Evolutionary conservation across 2,888 invertebrate species (phyloP), one percentile per base, ranked within the genome.

Genomic region (Lepas anatifera): DNA sequence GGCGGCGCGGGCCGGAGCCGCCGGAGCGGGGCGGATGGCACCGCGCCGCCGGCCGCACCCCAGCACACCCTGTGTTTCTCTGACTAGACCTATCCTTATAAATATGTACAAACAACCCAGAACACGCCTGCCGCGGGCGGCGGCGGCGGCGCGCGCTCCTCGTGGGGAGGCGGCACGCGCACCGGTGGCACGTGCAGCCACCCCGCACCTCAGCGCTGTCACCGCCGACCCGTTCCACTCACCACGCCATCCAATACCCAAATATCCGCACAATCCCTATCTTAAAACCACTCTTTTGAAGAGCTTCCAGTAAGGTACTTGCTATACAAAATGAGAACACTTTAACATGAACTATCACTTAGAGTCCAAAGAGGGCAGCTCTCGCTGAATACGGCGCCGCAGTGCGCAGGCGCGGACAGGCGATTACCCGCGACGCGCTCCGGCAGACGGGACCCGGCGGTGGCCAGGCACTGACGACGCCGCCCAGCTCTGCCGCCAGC

Each of bases 251-350:
- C 52, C 52, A 52, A 52, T 52, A 52, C 52, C 52, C 52, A 52
- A 52, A 52, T 52, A 52, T 52, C 52, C 52, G 52, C 52, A 29
- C 52, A 29, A 52, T 27, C 52, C 27, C 29, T n/a, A n/a, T n/a
- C n/a, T n/a, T n/a, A n/a, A n/a, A n/a, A 52, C 27, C 52, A 52
- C 52, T 52, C 52, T 52, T 52, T 52, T 52, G 52, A 52, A 52
- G 52, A 52, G 52, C 13, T 52, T 29, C 52, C 29, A 50, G 50
- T 52, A 52, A 52, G 52, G 52, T 52, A 52, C 52, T 52, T 52
- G 52, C 52, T 52, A 52, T 52, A 52, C 52, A 52, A 52, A 52
- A 52, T 52, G 52, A 52, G 52, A 52, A 52, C 52, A 52, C 52
- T 52, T 52, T 52, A 52, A 52, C 52, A 52, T 52, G 52, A 52